Conservation (phyloP, 2,888 invertebrate species). For the Rotaria magnacalcarata region DNA sequence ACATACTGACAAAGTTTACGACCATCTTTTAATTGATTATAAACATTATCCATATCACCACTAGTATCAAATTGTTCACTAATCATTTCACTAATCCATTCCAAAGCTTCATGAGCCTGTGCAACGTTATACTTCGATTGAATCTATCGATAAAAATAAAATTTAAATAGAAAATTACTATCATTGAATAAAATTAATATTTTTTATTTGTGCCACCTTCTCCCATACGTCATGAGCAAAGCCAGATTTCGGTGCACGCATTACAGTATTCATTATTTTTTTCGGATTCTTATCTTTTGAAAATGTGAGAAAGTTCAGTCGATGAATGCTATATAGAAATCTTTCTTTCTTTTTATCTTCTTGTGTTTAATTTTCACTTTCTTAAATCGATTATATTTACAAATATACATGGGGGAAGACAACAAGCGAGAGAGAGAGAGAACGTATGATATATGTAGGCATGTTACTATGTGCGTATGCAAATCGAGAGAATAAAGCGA, state of each 20-base stretch:
- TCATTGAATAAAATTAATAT: background rate
- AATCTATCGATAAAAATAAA: background rate
- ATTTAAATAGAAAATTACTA: background rate
- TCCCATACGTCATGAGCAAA: background rate
- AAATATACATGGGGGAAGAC: background rate
- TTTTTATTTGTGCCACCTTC: background rate
- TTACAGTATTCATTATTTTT: background rate
- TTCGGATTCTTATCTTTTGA: background rate
- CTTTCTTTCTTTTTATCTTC: background rate
- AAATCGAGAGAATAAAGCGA: background rate
- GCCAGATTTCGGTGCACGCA: background rate
- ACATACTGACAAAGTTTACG: constrained; percentile 36
- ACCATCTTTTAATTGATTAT: constrained; percentile 40
- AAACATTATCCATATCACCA: constrained; percentile 38
- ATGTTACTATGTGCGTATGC: background rate
- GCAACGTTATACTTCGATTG: constrained; percentile 37
- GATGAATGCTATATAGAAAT: background rate
- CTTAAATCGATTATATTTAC: background rate
- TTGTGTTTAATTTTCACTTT: background rate
- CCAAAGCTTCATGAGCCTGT: constrained; percentile 41
- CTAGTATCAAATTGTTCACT: constrained; percentile 39
- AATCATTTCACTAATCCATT: constrained; percentile 40
- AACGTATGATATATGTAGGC: background rate
- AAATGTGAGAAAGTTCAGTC: background rate
- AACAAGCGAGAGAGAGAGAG: background rate